Conservation (phyloP, 2,113 vertebrate species). For the Rhineura floridana region DNA sequence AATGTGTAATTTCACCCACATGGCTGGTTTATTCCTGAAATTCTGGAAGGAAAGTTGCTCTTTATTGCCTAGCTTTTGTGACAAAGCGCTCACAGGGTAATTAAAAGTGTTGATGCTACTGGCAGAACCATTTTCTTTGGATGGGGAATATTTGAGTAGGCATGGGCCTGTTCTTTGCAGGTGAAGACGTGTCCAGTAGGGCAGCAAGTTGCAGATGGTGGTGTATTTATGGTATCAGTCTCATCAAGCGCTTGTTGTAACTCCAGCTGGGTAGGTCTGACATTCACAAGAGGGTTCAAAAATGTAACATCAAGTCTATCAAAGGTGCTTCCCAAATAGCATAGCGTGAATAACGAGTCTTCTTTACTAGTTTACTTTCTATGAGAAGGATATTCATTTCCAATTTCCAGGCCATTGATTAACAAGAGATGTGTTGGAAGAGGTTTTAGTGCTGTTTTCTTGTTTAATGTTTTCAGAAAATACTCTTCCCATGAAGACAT, state of each 20-base stretch:
- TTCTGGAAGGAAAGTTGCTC: neutral
- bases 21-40: neutral
- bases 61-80: neutral
- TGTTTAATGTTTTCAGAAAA: conserved; percentile 40
- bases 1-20: neutral
- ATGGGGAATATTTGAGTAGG: neutral
- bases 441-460: conserved; percentile 31
- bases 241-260: conserved; percentile 30
- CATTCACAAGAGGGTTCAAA: neutral
- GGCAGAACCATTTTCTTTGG: neutral
- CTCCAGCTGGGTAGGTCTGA: neutral
- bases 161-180: neutral
- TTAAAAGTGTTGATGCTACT: neutral
- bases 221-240: neutral
- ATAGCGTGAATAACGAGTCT: neutral
- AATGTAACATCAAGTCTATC: neutral
- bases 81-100: neutral
- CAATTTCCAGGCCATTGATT: conserved; percentile 47
- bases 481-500: conserved; percentile 46
- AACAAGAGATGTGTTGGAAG: conserved; percentile 46
- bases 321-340: conserved; percentile 1
- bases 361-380: conserved; percentile 20
- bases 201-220: neutral
- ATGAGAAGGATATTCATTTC: conserved; percentile 35
- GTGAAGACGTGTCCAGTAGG: neutral